Conservation (phyloP, 1,140 invertebrate genomes). For the Phymastichus coffea region DNA sequence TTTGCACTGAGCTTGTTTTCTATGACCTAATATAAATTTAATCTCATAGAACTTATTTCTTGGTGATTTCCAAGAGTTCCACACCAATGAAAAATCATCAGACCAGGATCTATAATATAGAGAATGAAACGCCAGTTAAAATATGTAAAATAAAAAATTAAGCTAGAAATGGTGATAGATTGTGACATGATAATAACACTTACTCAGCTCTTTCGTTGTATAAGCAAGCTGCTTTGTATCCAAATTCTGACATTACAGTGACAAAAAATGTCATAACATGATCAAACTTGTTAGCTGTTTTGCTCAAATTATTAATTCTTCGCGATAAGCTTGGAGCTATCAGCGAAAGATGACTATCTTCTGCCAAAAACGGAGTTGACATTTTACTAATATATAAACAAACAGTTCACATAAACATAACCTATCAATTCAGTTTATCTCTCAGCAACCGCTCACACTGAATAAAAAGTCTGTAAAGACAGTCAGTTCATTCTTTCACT, state of each 20-base stretch:
- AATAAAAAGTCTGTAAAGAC: no score
- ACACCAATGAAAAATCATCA: conserved; percentile 3
- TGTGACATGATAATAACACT: not conserved
- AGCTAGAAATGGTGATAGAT: no score
- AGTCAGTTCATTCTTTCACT: no score
- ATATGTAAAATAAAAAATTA: no score
- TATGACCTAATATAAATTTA: conserved; percentile 22
- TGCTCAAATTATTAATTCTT: conserved; percentile 24
- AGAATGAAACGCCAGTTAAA: no score
- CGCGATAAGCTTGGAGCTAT: conserved; percentile 30
- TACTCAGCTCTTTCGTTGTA: conserved; percentile 19
- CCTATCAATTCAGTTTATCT: not conserved
- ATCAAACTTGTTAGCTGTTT: conserved; percentile 34
- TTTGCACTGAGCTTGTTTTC: conserved; percentile 30
- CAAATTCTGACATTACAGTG: conserved; percentile 38
- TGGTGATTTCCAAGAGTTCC: not conserved
- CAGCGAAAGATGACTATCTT: conserved; percentile 35
- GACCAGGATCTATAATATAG: no score
- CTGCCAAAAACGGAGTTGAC: conserved; percentile 29
- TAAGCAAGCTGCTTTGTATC: conserved; percentile 27
- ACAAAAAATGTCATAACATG: conserved; percentile 39
- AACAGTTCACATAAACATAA: conserved; percentile 10
- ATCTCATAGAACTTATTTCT: conserved; percentile 32
- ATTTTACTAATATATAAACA: no score
- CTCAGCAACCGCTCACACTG: no score